Percentiles rank a stretch among this genome's conserved stretches.
phyloP scores from a whole-genome alignment of 2,797 vertebrate genomes.

The Prunella strophiata region DNA sequence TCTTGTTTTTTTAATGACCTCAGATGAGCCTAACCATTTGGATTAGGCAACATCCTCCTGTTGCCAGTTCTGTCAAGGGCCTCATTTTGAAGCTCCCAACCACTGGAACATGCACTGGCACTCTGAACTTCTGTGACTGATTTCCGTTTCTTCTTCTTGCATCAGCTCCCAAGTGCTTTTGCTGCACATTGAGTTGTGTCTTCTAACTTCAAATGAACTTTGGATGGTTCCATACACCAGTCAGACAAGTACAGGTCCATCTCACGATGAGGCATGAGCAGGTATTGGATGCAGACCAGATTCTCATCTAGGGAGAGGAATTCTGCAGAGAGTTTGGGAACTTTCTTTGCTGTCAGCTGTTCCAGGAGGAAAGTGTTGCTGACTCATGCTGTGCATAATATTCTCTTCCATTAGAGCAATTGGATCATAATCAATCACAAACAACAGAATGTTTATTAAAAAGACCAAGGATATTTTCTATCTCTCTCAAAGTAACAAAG shows the following conservation, averaged over 20 bases:
- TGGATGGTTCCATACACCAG: not conserved
- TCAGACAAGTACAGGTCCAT: not conserved
- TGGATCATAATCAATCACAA: slow-evolving; percentile 61
- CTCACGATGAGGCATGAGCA: not conserved
- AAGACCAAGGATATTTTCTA: slow-evolving; percentile 52
- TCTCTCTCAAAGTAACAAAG: slow-evolving; percentile 43
- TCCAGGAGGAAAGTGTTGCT: slow-evolving; percentile 60
- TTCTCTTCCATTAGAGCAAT: slow-evolving; percentile 55
- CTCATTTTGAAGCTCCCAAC: not conserved
- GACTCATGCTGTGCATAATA: slow-evolving; percentile 66
- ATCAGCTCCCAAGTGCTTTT: not conserved
- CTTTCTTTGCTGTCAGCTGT: slow-evolving; percentile 49
- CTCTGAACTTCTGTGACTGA: not conserved
- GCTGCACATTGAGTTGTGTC: not conserved
- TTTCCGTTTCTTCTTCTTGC: not conserved
- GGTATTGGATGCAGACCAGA: not conserved
- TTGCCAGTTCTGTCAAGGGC: not conserved
- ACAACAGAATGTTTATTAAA: slow-evolving; percentile 55
- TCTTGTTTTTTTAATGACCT: not conserved
- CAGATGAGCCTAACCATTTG: not conserved
- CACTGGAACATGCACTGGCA: not conserved
- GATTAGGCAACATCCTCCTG: not conserved
- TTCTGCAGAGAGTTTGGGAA: slow-evolving; percentile 51
- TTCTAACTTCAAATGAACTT: not conserved
- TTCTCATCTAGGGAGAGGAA: not conserved